These are phyloP conservation scores for Cephalopterus ornatus DNA, from an alignment of 2,113 vertebrate genomes.

Conservation along the genomic window DNA sequence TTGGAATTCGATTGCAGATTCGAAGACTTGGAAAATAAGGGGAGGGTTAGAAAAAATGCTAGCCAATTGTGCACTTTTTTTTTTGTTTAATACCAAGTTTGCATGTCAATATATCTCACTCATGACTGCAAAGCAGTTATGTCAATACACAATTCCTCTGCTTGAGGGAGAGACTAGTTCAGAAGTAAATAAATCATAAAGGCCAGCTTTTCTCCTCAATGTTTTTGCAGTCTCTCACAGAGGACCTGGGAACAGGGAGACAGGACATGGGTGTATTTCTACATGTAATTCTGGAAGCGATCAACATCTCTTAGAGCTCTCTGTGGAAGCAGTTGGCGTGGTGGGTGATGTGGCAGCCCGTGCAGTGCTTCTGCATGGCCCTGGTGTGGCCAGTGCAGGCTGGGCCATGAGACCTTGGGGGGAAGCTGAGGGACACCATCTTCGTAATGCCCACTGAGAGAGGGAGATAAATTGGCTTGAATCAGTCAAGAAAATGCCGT, in stretches of 20 bases:
- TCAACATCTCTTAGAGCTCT: neutral
- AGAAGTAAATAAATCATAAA: neutral
- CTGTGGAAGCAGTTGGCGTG: fast-evolving
- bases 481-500: neutral
- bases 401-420: neutral
- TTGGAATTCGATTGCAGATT: constrained; percentile 4
- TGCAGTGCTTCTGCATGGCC: neutral
- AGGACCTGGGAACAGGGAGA: neutral
- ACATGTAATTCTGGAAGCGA: neutral
- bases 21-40: neutral
- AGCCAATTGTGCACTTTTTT: neutral
- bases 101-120: neutral
- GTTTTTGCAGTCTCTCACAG: neutral
- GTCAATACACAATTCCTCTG: constrained; percentile 1
- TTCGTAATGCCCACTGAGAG: neutral
- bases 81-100: neutral
- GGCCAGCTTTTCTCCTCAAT: neutral
- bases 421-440: neutral
- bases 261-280: neutral
- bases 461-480: neutral
- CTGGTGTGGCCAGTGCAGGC: fast-evolving
- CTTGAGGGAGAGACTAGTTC: neutral
- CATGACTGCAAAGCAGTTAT: neutral
- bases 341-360: neutral
- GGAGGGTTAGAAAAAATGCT: neutral